Evolutionary conservation across 2,797 vertebrate genomes (phyloP), one percentile per base, ranked within the genome.

Genomic region (Heliangelus exortis): DNA sequence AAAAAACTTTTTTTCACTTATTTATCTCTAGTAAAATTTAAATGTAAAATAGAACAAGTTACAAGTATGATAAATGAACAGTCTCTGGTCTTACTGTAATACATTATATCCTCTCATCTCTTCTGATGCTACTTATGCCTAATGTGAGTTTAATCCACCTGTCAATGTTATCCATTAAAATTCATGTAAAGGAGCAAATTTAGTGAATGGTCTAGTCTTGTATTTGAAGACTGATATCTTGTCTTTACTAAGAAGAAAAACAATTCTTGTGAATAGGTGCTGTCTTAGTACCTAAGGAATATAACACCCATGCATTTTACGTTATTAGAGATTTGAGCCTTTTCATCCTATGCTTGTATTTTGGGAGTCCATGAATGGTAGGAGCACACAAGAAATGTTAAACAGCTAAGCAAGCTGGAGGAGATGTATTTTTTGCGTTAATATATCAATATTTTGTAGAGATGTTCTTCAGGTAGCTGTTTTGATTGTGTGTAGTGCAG

Each of bases 31-130:
- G 6, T 54, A 72, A 87, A 61, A 83, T 65, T 83, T 91, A 62
- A 87, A 87, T 81, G 21, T 71, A 51, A 89, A 84, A 26, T 66
- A 75, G 93, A 94, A 75, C 72, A 91, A 80, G 77, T 65, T 23
- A 22, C 26, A 4, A 79, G 34, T 77, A 47, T 23, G 15, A 63
- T 72, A 67, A 87, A 77, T 67, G 66, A 80, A 15, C 18, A 63
- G 28, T 59, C n/a, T 87, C 11, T 65, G 34, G 93, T 65, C 53
- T 84, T 90, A 50, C 31, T 84, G n/a, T 84, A 63, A 59, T 87
- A 82, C 47, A 58, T 41, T 71, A n/a, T 89, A 68, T 87, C 65
- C 25, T 65, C 34, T 84, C 36, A 81, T 96, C 48, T 26, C 74
- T 92, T 91, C 74, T 84, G 91, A 61, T 31, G 3, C 20, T 55